These are phyloP conservation scores for Pogonocichla stellata DNA, from an alignment of 2,113 vertebrate genomes.

Conservation along the genomic window DNA sequence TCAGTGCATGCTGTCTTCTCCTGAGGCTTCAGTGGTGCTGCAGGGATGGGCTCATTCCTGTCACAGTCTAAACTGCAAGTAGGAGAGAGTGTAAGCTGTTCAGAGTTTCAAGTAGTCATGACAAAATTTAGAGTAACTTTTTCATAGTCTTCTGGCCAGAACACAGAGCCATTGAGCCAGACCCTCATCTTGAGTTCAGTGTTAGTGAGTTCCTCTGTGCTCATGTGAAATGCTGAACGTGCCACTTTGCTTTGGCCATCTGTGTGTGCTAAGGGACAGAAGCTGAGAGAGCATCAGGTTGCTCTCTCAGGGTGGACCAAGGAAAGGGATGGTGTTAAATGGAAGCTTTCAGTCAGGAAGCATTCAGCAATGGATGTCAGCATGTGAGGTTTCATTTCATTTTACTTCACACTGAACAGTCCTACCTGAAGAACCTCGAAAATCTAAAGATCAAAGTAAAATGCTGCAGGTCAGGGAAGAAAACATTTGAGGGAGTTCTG, in stretches of 20 bases:
- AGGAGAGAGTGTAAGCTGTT: not conserved
- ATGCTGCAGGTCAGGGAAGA: rapidly evolving
- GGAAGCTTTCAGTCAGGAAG: not conserved
- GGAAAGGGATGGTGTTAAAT: not conserved
- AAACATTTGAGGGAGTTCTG: not conserved
- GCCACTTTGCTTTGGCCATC: not conserved
- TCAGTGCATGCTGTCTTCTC: not conserved
- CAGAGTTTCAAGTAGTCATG: not conserved
- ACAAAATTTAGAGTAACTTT: not conserved
- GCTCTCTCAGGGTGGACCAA: not conserved
- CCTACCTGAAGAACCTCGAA: not conserved
- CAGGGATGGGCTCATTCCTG: not conserved
- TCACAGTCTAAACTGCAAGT: not conserved
- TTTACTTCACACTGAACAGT: not conserved
- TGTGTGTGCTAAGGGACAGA: not conserved
- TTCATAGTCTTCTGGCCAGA: not conserved
- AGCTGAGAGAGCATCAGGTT: not conserved
- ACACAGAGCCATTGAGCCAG: not conserved
- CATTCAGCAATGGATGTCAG: not conserved
- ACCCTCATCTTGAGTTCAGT: not conserved
- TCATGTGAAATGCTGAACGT: not conserved
- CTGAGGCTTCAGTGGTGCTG: not conserved
- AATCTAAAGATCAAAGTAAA: not conserved
- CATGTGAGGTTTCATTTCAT: rapidly evolving
- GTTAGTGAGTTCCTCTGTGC: not conserved